A percentile compares a stretch with the other conserved stretches of the same genome.
These are phyloP conservation scores for Colletes gigas DNA, from an alignment of 1,140 invertebrate genomes.

Conservation along the genomic window DNA sequence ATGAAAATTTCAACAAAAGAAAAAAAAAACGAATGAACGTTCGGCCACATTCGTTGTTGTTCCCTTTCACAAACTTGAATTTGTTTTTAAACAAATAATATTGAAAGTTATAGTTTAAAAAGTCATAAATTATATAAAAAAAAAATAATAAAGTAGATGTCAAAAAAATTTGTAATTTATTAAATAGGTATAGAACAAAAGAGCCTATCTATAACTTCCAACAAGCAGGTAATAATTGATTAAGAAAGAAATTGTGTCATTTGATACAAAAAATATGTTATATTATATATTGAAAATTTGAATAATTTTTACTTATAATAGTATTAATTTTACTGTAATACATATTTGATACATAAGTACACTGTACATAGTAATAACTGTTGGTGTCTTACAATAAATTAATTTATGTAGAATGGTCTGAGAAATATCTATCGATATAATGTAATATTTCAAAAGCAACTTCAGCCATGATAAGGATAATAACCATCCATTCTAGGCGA, in stretches of 20 bases:
- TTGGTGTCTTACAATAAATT: neutral
- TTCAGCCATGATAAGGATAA: conserved; percentile 96
- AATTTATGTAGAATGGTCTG: neutral
- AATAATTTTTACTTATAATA: neutral
- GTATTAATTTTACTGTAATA: conserved; percentile 7
- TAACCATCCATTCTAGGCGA: conserved; percentile 97
- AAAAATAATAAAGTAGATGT: neutral
- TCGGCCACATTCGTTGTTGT: too few species aligned
- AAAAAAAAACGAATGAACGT: too few species aligned
- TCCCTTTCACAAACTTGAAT: neutral
- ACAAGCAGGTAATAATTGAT: neutral
- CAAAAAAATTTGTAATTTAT: neutral
- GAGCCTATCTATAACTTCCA: neutral
- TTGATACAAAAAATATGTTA: neutral
- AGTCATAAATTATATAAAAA: neutral
- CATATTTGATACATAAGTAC: neutral
- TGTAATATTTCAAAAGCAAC: conserved; percentile 94
- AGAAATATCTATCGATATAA: conserved; percentile 83
- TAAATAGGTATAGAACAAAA: neutral
- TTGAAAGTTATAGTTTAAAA: neutral
- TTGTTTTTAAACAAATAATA: neutral
- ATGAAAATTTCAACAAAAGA: neutral
- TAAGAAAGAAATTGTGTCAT: neutral
- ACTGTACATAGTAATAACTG: neutral
- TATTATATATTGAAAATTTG: neutral